phyloP scores from a whole-genome alignment of 2,113 vertebrate genomes.

The Antennarius striatus region DNA sequence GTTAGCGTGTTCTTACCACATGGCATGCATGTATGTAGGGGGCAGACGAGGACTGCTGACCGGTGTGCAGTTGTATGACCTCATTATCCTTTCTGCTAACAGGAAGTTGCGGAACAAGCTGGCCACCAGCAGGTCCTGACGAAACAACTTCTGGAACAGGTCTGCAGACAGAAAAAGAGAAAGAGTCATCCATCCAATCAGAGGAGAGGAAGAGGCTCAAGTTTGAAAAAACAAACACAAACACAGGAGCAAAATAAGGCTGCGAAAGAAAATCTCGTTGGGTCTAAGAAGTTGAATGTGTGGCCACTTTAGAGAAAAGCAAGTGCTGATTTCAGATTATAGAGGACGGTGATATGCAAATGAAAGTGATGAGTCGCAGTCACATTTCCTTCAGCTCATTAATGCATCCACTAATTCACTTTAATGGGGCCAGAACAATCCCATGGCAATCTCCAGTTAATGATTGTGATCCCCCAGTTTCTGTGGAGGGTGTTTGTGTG shows the following conservation, averaged over 20 bases:
- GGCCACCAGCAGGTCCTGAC: slow-evolving; percentile 96
- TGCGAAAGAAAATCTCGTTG: too few relatives aligned
- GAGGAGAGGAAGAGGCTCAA: slow-evolving; percentile 6
- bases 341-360: slow-evolving; percentile 13
- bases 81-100: slow-evolving; percentile 96
- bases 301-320: not conserved
- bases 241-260: not conserved
- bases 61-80: slow-evolving; percentile 96
- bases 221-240: slow-evolving; percentile 1
- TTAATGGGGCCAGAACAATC: slow-evolving; percentile 29
- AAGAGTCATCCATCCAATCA: not conserved
- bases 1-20: slow-evolving; percentile 87
- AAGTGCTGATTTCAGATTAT: not conserved
- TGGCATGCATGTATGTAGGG: slow-evolving; percentile 97
- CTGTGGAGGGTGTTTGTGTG: not conserved
- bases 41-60: slow-evolving; percentile 97
- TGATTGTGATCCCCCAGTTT: slow-evolving; percentile 30
- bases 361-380: not conserved
- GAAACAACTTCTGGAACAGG: slow-evolving; percentile 98
- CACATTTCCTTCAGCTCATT: slow-evolving; percentile 39
- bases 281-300: not conserved
- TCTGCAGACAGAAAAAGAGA: slow-evolving; percentile 75
- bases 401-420: slow-evolving; percentile 51
- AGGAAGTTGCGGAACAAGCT: slow-evolving; percentile 97
- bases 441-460: slow-evolving; percentile 30